Evolutionary conservation across 1,140 invertebrate genomes (phyloP), one percentile per base, ranked within the genome.

Genomic region (Pygmarrhopalites habei): DNA sequence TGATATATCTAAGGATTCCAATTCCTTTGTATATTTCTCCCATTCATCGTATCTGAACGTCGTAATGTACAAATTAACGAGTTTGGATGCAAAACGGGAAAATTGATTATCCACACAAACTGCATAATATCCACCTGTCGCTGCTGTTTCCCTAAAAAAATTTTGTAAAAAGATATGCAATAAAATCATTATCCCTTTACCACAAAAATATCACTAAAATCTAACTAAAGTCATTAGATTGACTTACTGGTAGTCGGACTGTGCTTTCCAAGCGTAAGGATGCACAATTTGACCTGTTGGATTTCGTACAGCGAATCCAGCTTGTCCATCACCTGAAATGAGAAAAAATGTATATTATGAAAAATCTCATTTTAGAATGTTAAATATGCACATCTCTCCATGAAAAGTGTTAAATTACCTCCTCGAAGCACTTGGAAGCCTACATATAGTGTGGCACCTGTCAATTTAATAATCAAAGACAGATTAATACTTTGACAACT

Each of bases 101-200:
- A 94, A 92, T 71, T 93, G 90, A 78, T 97, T 97, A 75, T 96
- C 92, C 58, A 97, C 86, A 76, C 94, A 97, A 23, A 96, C 85
- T n/a, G 86, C 86, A 73, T 95, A 96, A 73, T 92, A 92, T 7
- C 90, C 90, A 49, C 89, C 90, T 1, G 80, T 77, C 2, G 85
- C 82, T 0, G 83, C 79, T 70, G 85, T 83, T 73, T 94, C 91
- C 61, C n/a, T n/a, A n/a, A n/a, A n/a, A n/a, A n/a, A n/a, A n/a
- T n/a, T n/a, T n/a, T n/a, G n/a, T n/a, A n/a, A n/a, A n/a, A n/a
- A n/a, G n/a, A n/a, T n/a, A n/a, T n/a, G n/a, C n/a, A n/a, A n/a
- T n/a, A n/a, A n/a, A n/a, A n/a, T n/a, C n/a, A n/a, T n/a, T n/a
- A n/a, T n/a, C n/a, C n/a, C n/a, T n/a, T n/a, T n/a, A n/a, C n/a